Evolutionary conservation across 2,113 vertebrate species (phyloP).

Genomic region (Pampusana beccarii): DNA sequence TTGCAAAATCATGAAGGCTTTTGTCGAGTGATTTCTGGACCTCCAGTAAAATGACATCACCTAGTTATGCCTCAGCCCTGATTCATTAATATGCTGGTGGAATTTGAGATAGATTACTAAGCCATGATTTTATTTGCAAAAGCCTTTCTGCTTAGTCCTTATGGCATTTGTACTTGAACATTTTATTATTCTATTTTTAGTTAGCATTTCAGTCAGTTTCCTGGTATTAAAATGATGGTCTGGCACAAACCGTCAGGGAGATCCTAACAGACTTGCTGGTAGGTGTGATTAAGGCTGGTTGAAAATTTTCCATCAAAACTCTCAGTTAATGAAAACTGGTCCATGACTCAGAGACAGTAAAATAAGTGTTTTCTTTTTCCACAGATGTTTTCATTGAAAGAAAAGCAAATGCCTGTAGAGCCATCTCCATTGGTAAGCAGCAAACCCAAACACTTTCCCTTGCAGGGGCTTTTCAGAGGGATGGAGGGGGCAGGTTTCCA

Average conservation of each 20-base stretch:
- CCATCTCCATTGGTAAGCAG: not conserved
- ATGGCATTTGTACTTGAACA: not conserved
- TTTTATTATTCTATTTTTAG: constrained; percentile 59
- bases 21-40: not conserved
- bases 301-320: constrained; percentile 50
- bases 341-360: constrained; percentile 24
- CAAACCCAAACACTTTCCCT: not conserved
- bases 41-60: not conserved
- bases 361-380: not conserved
- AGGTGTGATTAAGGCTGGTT: constrained; percentile 43
- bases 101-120: constrained; percentile 14
- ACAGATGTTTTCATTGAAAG: not conserved
- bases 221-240: constrained; percentile 38
- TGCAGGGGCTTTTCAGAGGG: not conserved
- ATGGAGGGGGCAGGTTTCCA: not conserved
- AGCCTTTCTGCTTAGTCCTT: constrained; percentile 14
- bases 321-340: constrained; percentile 18
- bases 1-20: not conserved
- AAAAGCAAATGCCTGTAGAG: not conserved
- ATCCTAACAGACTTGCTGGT: constrained; percentile 44
- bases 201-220: constrained; percentile 35
- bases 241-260: constrained; percentile 12
- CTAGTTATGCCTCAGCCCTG: not conserved
- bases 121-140: not conserved
- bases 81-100: not conserved